These are phyloP conservation scores for Pantherophis guttatus DNA, from an alignment of 2,113 vertebrate genomes.

Conservation along the genomic window DNA sequence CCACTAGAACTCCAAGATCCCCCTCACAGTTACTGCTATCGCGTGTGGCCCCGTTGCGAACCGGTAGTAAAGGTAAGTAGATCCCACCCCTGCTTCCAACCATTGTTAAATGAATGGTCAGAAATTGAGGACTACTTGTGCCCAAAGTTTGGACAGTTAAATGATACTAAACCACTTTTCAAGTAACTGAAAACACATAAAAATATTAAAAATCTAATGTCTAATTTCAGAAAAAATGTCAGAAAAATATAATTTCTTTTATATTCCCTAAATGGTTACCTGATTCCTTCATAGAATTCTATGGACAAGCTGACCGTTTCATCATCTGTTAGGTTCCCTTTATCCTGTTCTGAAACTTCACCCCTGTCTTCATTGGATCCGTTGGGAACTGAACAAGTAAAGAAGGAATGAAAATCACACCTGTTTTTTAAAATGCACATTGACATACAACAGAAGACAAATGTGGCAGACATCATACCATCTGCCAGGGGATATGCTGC, in stretches of 20 bases:
- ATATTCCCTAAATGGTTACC: constrained; percentile 65
- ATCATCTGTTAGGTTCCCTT: constrained; percentile 78
- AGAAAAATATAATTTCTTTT: background rate
- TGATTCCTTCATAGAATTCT: constrained; percentile 86
- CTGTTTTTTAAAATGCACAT: background rate
- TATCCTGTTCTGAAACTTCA: constrained; percentile 80
- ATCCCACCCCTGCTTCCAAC: no score
- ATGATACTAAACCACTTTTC: background rate
- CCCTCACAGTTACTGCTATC: no score
- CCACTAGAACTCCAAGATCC: no score
- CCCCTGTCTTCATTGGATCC: constrained; percentile 73
- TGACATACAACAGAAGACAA: background rate
- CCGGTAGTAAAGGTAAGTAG: no score
- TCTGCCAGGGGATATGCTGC: constrained; percentile 78
- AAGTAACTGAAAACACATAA: background rate
- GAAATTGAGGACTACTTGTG: no score
- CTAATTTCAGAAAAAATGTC: background rate
- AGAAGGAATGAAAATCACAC: background rate
- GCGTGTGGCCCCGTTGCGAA: no score
- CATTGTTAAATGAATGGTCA: no score
- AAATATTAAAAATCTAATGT: background rate
- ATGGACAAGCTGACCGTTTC: constrained; percentile 94
- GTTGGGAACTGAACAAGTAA: constrained; percentile 62
- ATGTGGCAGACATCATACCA: constrained; percentile 56
- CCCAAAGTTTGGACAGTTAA: background rate